These are phyloP conservation scores for Brachyhypopomus occidentalis DNA, from an alignment of 2,113 vertebrate genomes.

Conservation along the genomic window DNA sequence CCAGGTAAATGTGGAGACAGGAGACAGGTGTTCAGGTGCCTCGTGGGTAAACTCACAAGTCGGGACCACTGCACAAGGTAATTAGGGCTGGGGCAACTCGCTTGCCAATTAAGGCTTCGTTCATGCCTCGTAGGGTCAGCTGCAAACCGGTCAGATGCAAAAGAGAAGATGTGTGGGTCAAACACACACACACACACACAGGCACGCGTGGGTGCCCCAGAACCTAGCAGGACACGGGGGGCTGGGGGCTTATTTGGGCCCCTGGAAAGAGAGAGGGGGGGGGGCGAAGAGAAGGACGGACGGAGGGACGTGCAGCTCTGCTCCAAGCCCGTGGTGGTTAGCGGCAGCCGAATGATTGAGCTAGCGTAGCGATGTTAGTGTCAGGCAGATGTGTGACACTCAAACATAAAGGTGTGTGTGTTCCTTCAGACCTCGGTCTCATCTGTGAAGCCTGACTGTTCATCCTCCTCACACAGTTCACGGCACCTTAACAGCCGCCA, in stretches of 20 bases:
- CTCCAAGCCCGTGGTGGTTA: slow-evolving; percentile 65
- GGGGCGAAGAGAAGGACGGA: slow-evolving; percentile 34
- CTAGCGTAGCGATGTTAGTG: slow-evolving; percentile 72
- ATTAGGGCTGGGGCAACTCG: slow-evolving; percentile 99
- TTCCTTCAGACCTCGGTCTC: slow-evolving; percentile 67
- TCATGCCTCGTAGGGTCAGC: slow-evolving; percentile 99
- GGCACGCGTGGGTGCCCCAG: slow-evolving; percentile 50
- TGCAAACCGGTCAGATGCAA: slow-evolving; percentile 96
- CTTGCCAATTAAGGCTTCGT: slow-evolving; percentile 99
- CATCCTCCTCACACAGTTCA: neutral
- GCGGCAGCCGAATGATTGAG: slow-evolving; percentile 61
- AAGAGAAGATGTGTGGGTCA: slow-evolving; percentile 82
- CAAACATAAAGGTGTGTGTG: slow-evolving; percentile 69
- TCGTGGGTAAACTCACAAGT: slow-evolving; percentile 96
- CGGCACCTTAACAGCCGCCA: too few relatives aligned
- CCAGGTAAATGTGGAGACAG: slow-evolving; percentile 52
- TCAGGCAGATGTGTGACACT: slow-evolving; percentile 56
- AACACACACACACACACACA: slow-evolving; percentile 76
- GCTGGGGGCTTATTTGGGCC: slow-evolving; percentile 66
- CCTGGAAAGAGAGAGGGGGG: slow-evolving; percentile 27
- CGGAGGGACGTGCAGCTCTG: slow-evolving; percentile 59
- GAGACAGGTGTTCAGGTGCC: slow-evolving; percentile 64
- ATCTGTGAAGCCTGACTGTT: slow-evolving; percentile 70
- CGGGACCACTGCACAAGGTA: slow-evolving; percentile 99
- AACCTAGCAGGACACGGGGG: slow-evolving; percentile 35